Percentiles rank a stretch among this genome's conserved stretches.
Evolutionary conservation across 2,113 vertebrate genomes (phyloP).

Genomic region (Leptodactylus fuscus): DNA sequence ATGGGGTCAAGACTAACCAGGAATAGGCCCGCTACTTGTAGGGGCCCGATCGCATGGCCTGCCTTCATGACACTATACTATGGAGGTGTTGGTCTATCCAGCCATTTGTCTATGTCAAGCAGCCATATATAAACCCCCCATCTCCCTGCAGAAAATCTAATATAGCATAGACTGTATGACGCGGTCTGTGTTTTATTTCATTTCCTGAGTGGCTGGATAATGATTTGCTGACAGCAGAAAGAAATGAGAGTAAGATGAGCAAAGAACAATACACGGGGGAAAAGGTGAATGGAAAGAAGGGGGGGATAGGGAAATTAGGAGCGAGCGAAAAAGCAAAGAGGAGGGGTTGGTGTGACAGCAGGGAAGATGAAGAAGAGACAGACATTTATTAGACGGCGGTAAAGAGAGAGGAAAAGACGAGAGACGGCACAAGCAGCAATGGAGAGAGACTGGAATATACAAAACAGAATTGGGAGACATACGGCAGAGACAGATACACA

Average conservation of each 20-base stretch:
- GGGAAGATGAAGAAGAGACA: background rate
- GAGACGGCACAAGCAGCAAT: slow-evolving; percentile 6
- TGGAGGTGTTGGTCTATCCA: background rate
- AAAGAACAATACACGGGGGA: slow-evolving; percentile 34
- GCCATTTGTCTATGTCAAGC: background rate
- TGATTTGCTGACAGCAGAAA: slow-evolving; percentile 58
- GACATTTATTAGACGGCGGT: slow-evolving; percentile 3
- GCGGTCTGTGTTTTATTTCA: slow-evolving; percentile 42
- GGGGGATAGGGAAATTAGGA: slow-evolving; percentile 14
- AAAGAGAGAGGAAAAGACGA: slow-evolving; percentile 2
- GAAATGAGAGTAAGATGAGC: slow-evolving; percentile 46
- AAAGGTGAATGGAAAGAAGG: slow-evolving; percentile 24
- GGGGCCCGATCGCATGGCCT: background rate
- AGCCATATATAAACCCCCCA: background rate
- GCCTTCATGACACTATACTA: too few relatives aligned
- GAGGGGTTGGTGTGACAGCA: background rate
- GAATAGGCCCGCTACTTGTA: too few relatives aligned
- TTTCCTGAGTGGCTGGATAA: slow-evolving; percentile 52
- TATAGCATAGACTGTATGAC: slow-evolving; percentile 39
- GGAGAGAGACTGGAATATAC: slow-evolving; percentile 59
- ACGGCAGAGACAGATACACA: slow-evolving; percentile 47
- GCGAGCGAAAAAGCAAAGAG: background rate
- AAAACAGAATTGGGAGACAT: slow-evolving; percentile 40
- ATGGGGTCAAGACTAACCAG: too few relatives aligned
- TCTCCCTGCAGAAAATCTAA: slow-evolving; percentile 24